Conservation (phyloP, 2,113 vertebrate species). For the Pseudorhombus dupliciocellatus region DNA sequence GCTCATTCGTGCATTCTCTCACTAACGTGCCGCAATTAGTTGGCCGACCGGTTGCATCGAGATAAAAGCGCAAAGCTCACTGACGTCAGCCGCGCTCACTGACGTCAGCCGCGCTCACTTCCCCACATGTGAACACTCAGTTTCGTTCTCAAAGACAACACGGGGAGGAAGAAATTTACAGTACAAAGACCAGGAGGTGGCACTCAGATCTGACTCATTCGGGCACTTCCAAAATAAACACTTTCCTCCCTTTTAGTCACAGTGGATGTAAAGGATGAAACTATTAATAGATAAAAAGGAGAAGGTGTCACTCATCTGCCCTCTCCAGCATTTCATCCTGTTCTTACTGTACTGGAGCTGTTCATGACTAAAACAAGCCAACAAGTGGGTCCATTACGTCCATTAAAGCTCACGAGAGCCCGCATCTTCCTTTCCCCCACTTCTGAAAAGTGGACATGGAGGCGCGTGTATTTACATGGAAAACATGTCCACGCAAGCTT, state of each 20-base stretch:
- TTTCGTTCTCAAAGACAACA: conserved; percentile 45
- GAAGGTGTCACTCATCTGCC: conserved; percentile 32
- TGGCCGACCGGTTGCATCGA: conserved; percentile 7
- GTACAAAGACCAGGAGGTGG: conserved; percentile 30
- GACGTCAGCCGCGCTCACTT: conserved; percentile 33
- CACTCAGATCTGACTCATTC: conserved; percentile 58
- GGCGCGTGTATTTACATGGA: neutral
- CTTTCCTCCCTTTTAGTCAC: conserved; percentile 9
- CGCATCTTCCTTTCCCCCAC: conserved; percentile 5
- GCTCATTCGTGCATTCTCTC: neutral
- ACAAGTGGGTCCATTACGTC: conserved; percentile 46
- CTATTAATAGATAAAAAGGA: conserved; percentile 38
- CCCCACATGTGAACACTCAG: conserved; percentile 24
- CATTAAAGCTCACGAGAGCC: conserved; percentile 30
- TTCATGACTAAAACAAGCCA: conserved; percentile 32
- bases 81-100: conserved; percentile 52
- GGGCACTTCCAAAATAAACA: conserved; percentile 36
- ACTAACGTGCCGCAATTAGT: neutral
- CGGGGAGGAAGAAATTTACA: conserved; percentile 38
- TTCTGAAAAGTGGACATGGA: conserved; percentile 34
- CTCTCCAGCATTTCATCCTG: neutral
- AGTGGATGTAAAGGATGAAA: conserved; percentile 16
- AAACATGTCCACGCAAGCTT: neutral
- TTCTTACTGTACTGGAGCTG: conserved; percentile 32
- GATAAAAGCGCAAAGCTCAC: conserved; percentile 54